Evolutionary conservation across 2,113 vertebrate genomes (phyloP), one percentile per base, ranked within the genome.

Genomic region (Anguilla japonica): DNA sequence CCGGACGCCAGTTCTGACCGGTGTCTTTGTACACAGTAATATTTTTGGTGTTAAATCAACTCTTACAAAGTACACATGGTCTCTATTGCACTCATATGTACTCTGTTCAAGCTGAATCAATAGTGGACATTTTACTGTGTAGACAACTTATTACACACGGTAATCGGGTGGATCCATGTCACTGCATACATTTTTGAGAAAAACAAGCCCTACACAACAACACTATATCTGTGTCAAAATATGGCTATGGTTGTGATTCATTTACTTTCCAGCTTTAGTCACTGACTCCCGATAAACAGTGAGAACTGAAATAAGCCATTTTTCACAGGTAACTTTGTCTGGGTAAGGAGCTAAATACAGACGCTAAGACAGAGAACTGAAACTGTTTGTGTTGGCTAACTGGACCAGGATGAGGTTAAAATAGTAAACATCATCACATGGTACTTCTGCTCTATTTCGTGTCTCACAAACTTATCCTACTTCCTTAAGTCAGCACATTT

Each of bases 381-480:
- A 75, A n/a, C 26, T 9, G 34, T 75, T 43, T n/a, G 13, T 85
- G 82, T 84, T 41, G 84, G 87, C 39, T 85, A 87, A 87, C 26
- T 85, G 89, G 83, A 91, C 87, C 83, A 79, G 85, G 43, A 84
- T 81, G 50, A 83, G 91, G 93, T 89, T 89, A 91, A 87, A 43
- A 88, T 85, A 87, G 91, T 93, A 91, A 92, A 92, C 91, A 93
- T 86, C 13, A 34, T 91, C 90, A 92, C 89, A 83, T 83, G 84
- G 75, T 86, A 79, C 34, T 29, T 87, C 41, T 75, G 89, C 60
- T 90, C 91, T 88, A 91, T 88, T 91, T 92, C 86, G 83, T 87
- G 83, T 81, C 9, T 22, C 67, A 88, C 88, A 89, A 90, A 82
- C 67, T 34, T 5, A 41, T 43, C 13, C 40, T 11, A 57, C 39